phyloP scores from a whole-genome alignment of 2,113 vertebrate species.

The Cathartes aura region DNA sequence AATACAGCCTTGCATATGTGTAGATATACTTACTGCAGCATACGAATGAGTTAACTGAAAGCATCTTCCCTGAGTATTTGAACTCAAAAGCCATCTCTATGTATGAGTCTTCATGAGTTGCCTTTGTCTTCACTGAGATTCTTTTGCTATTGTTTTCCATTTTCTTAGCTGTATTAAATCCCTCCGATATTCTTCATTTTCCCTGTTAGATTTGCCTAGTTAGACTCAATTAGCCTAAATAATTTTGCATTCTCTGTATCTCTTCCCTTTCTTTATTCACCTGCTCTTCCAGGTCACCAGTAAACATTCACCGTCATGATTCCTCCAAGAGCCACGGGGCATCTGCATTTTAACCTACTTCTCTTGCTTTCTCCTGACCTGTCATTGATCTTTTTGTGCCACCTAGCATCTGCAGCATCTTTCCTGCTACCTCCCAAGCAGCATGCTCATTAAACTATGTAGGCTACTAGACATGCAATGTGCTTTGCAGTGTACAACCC shows the following conservation, averaged over 20 bases:
- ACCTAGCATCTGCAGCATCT: not conserved
- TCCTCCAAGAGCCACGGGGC: not conserved
- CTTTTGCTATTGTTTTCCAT: not conserved
- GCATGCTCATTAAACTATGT: not conserved
- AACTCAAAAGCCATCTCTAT: not conserved
- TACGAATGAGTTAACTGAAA: not conserved
- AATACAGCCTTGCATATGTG: not conserved
- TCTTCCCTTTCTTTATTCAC: not conserved
- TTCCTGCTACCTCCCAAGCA: not conserved
- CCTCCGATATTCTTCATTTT: not conserved
- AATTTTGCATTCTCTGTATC: not conserved
- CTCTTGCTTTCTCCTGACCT: not conserved
- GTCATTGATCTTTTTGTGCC: not conserved
- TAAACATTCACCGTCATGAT: not conserved
- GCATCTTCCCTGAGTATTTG: not conserved
- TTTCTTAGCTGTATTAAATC: not conserved
- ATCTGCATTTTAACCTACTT: conserved; percentile 21
- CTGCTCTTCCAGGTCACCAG: not conserved
- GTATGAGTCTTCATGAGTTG: too few species aligned
- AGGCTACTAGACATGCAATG: not conserved
- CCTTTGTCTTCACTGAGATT: not conserved
- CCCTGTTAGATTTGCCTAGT: not conserved
- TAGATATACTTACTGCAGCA: not conserved
- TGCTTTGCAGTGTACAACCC: not conserved
- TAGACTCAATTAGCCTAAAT: not conserved